Evolutionary conservation across 2,113 vertebrate genomes (phyloP).

Genomic region (Lanius collurio): DNA sequence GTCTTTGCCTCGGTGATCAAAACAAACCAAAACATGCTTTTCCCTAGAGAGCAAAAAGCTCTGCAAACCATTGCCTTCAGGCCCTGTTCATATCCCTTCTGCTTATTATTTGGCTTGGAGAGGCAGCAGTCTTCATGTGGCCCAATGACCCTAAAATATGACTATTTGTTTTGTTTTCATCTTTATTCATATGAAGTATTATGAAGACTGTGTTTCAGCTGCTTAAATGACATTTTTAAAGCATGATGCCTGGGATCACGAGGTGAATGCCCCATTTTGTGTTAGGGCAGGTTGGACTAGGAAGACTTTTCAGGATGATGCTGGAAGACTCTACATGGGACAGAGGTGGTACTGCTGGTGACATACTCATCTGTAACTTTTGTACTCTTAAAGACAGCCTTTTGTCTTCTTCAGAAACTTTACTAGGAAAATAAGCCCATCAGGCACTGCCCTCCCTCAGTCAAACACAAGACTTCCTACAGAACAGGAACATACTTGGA

Average conservation of each 20-base stretch:
- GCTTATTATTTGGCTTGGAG: neutral
- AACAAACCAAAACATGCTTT: neutral
- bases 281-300: neutral
- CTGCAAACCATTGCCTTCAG: neutral
- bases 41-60: neutral
- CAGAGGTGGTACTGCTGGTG: neutral
- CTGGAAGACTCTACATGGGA: neutral
- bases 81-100: neutral
- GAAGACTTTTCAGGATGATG: neutral
- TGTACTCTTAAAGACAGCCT: accelerated
- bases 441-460: neutral
- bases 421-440: neutral
- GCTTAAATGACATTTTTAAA: neutral
- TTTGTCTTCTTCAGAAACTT: neutral
- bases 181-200: neutral
- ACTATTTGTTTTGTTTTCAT: neutral
- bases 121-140: neutral
- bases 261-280: neutral
- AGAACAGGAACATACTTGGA: neutral
- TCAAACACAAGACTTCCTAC: neutral
- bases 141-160: neutral
- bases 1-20: neutral
- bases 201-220: neutral
- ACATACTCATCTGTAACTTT: neutral
- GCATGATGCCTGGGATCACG: neutral